phyloP scores from a whole-genome alignment of 2,113 vertebrate genomes.

The Pelmatolapia mariae region DNA sequence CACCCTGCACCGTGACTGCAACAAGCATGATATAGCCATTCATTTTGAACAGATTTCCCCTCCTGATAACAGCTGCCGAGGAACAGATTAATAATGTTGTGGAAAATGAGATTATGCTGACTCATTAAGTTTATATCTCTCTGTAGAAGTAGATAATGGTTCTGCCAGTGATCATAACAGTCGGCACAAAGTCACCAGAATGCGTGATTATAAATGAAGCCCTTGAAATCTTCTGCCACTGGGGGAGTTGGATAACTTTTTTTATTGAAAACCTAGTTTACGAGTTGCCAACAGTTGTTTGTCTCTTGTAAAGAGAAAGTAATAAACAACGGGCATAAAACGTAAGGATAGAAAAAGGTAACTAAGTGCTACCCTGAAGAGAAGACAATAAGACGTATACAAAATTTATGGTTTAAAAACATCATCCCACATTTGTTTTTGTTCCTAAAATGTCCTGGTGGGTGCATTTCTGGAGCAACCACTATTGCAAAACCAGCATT shows the following conservation, averaged over 20 bases:
- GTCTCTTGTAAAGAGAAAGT: neutral
- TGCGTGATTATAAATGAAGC: constrained; percentile 19
- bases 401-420: neutral
- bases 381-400: neutral
- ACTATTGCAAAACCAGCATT: neutral
- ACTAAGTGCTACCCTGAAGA: neutral
- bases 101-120: constrained; percentile 54
- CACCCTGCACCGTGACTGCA: neutral
- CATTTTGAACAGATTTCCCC: constrained; percentile 11
- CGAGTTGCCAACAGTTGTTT: neutral
- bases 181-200: constrained; percentile 12
- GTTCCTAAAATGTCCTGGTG: neutral
- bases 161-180: constrained; percentile 29
- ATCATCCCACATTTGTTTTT: neutral
- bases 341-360: neutral
- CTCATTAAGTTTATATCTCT: constrained; percentile 55
- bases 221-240: neutral
- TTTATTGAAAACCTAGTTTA: neutral
- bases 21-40: constrained; percentile 15
- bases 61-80: constrained; percentile 32
- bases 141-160: constrained; percentile 44
- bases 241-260: neutral
- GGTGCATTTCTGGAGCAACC: neutral
- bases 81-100: constrained; percentile 60
- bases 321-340: neutral